Base-by-base conservation (phyloP, 2,888 invertebrate genomes). In the Acronicta alni region DNA sequence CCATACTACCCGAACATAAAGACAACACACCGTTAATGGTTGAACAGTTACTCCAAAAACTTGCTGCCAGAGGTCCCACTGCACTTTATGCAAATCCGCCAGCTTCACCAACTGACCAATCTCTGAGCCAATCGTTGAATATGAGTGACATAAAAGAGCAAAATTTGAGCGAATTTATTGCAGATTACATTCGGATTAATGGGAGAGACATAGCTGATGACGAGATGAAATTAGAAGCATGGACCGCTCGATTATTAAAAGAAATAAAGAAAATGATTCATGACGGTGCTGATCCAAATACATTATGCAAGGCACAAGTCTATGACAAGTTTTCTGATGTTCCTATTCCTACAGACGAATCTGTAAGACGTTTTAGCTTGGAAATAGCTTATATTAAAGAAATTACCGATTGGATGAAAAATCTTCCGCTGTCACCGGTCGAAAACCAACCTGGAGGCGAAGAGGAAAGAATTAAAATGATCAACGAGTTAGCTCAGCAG, bases 401-500 rank as follows among this genome's bases (percentile, higher is more conserved):
- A 75, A 88, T 91, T 64, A 74, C 83, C 20, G 85, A 88, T 23
- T 91, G 89, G 89, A 58, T 90, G 35, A 84, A 86, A 66, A 88
- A 87, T 65, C 72, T 90, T 41, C 87, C 89, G 2, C 57, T 91
- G 3, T 46, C 82, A 52, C 75, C 84, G 7, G 57, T 82, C 10
- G 54, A 26, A 42, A 72, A 71, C 16, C n/a, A 70, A 9, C 52
- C 66, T 48, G 64, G 79, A 39, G 64, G 79, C 16, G 60, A 72
- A 53, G 60, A 79, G 35, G 44, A 59, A 35, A 81, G 77, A 57
- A 67, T 81, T 2, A 72, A 60, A 67, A 82, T 83, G 77, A 82
- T 90, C 6, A 77, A 75, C 47, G 81, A 85, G n/a, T 73, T 91
- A 56, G 80, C 87, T 45, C 82, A 87, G 57, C 83, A 82, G 60